Evolutionary conservation across 2,888 invertebrate species (phyloP), one percentile per base, ranked within the genome.

Genomic region (Cantharis flavilabris): DNA sequence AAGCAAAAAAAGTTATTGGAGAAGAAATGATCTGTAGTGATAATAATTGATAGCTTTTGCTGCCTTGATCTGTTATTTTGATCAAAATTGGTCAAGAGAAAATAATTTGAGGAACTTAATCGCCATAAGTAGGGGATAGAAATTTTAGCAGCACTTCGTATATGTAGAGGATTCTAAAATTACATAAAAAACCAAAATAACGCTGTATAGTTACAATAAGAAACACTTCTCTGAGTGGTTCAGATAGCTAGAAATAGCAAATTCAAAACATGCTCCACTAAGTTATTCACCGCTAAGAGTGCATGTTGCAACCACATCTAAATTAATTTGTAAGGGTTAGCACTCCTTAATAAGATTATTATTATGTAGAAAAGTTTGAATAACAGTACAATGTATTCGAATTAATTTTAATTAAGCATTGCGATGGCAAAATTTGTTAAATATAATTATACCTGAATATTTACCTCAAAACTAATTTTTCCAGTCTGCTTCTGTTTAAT

Each of bases 391-490:
- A n/a, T 33, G 5, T n/a, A 33, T 13, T 30, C 30, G 13, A 33
- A 13, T 33, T 33, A 33, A 13, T 26, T 33, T 13, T 10, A 30
- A 11, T 11, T 10, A 30, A 11, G 1, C 11, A 13, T 33, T 11
- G 33, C 13, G 33, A 13, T 33, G 5, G n/a, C 13, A 49, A 49
- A 49, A 49, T 49, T 33, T n/a, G n/a, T 49, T n/a, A 49, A n/a
- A 49, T 7, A 49, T 10, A 30, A 30, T 30, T 33, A 49, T 49
- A 49, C n/a, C 9, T 49, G 2, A n/a, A 49, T 49, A 73, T 91
- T 92, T 86, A 97, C 97, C 93, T 97, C 97, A 85, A 97, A 97
- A 87, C 94, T 96, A 83, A 97, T 94, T 86, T 95, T 95, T 70
- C 95, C 96, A 33, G 91, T 92, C 83, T 94, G 92, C 84, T 95